Base-by-base conservation (phyloP, 35 echinoderm and acorn worm genomes). In the Holothuria glaberrima region DNA sequence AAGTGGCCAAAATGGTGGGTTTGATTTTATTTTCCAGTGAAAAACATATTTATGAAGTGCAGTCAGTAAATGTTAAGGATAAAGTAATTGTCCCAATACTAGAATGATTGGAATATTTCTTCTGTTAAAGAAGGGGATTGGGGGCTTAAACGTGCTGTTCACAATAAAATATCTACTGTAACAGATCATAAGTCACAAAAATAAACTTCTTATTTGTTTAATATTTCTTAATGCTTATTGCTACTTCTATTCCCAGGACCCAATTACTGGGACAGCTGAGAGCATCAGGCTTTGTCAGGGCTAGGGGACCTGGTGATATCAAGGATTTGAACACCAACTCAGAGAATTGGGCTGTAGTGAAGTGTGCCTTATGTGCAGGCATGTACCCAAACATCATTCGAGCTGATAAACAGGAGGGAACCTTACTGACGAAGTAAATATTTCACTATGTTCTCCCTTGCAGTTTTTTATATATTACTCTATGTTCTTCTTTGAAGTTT, bases 281-380 rank as follows among this genome's bases (percentile, higher is more conserved):
- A 90, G 97, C 97, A 13, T 95, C 93, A 4, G 97, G 96, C 6
- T 99, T 99, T 90, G 97, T 99, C 20, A 41, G 97, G 79, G 97
- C 97, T 17, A 94, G 93, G 60, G 97, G 97, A 61, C 93, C 93
- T 16, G 97, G 97, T 24, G 97, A 98, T 48, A 99, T 99, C 93
- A 91, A 91, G 36, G 96, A 99, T 78, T 88, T 99, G 75, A 99
- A 99, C 71, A 88, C 91, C 21, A 94, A 99, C 91, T 99, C 97
- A 30, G 97, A 99, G 91, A 99, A 99, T 46, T 99, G 97, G 97
- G 97, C 97, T 30, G 97, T 99, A 28, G 97, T 99, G 22, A 99
- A 99, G 70, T 91, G 93, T 29, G 78, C 93, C 17, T 66, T 99
- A 4, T 99, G 97, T 99, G 97, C 97, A 67, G 97, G 97, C 63